phyloP scores from a whole-genome alignment of 2,888 invertebrate species.

The Leptura quadrifasciata region DNA sequence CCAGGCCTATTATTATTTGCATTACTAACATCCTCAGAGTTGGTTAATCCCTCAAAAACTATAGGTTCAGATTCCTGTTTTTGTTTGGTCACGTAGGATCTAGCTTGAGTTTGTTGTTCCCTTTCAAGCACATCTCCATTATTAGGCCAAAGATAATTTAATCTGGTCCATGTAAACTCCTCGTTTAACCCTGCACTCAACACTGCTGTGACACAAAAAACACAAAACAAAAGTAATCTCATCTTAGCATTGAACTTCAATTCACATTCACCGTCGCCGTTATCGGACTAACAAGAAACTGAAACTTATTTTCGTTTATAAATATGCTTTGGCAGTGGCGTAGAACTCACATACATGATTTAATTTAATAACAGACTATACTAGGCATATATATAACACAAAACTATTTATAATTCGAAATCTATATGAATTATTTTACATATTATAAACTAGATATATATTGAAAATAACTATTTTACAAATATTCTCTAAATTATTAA shows the following conservation, averaged over 20 bases:
- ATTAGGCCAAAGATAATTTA: slow-evolving; percentile 64
- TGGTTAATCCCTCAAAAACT: slow-evolving; percentile 28
- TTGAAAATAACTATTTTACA: too few species aligned
- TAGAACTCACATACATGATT: not conserved
- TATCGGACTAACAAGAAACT: slow-evolving; percentile 48
- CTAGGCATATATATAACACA: too few species aligned
- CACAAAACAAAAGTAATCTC: slow-evolving; percentile 21
- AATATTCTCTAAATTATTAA: too few species aligned
- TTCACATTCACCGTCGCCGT: slow-evolving; percentile 24
- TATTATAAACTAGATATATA: too few species aligned
- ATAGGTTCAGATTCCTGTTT: not conserved
- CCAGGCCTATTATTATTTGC: slow-evolving; percentile 8
- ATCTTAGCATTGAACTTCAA: slow-evolving; percentile 43
- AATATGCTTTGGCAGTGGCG: slow-evolving; percentile 17
- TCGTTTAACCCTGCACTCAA: slow-evolving; percentile 65
- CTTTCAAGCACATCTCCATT: slow-evolving; percentile 28
- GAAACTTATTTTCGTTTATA: slow-evolving; percentile 21
- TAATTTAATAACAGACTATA: too few species aligned
- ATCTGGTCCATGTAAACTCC: slow-evolving; percentile 71
- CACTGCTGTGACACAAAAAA: slow-evolving; percentile 41
- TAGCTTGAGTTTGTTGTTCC: slow-evolving; percentile 17
- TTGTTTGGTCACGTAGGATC: not conserved
- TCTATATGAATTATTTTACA: too few species aligned
- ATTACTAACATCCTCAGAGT: not conserved
- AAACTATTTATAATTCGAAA: too few species aligned